Evolutionary conservation across 2,888 invertebrate species (phyloP).

Genomic region (Mystacides longicornis): DNA sequence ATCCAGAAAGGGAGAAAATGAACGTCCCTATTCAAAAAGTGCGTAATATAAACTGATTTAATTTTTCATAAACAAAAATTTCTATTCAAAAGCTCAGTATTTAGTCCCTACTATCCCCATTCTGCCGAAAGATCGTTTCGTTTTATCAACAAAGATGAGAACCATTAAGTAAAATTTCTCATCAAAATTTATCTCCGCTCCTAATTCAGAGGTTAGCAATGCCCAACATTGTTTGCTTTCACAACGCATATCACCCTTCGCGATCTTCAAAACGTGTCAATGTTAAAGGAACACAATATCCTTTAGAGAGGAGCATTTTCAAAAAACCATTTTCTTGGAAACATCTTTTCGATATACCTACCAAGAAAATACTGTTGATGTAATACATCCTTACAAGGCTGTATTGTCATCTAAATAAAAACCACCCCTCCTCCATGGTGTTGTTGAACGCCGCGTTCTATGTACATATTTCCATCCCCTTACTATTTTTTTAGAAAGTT

Average conservation of each 20-base stretch:
- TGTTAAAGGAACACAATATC: neutral
- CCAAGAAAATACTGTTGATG: neutral
- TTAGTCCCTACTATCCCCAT: too few species aligned
- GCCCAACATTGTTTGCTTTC: neutral
- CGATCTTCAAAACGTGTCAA: neutral
- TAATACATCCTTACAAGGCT: conserved; percentile 1
- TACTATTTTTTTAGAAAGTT: too few species aligned
- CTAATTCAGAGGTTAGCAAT: neutral
- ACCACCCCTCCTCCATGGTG: neutral
- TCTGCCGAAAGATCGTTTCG: too few species aligned
- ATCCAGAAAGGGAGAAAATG: too few species aligned
- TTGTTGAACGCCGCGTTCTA: too few species aligned
- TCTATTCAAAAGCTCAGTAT: too few species aligned
- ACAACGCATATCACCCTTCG: neutral
- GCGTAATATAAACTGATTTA: too few species aligned
- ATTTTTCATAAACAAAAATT: too few species aligned
- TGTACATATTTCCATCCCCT: too few species aligned
- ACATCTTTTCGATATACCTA: conserved; percentile 1
- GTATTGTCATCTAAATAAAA: neutral
- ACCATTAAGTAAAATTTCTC: neutral
- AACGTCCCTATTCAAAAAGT: too few species aligned
- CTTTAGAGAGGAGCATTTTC: conserved; percentile 1
- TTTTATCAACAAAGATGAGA: too few species aligned
- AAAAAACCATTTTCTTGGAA: neutral
- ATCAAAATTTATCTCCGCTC: neutral